Conservation (phyloP, 2,797 vertebrate species). For the Furcifer pardalis region DNA sequence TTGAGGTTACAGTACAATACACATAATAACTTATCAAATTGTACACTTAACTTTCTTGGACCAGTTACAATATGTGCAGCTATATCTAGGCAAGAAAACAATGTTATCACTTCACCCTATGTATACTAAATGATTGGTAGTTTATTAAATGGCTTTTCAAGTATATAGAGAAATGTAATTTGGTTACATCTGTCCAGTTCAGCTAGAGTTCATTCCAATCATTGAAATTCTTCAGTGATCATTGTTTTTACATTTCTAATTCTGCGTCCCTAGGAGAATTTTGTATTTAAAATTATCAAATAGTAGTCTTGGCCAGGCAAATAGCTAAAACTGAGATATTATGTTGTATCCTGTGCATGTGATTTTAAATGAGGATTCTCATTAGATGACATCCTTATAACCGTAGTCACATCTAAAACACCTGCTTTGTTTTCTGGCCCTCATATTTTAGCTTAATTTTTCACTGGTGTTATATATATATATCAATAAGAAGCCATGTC, state of each 20-base stretch:
- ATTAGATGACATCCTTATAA: background rate
- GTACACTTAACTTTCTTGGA: conserved; percentile 52
- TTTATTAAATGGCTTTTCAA: conserved; percentile 22
- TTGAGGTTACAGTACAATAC: conserved; percentile 10
- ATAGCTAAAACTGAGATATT: background rate
- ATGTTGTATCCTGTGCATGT: background rate
- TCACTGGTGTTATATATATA: conserved; percentile 32
- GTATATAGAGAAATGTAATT: background rate
- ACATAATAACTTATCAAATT: conserved; percentile 30
- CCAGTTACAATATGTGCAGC: conserved; percentile 54
- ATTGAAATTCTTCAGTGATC: background rate
- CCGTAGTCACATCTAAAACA: background rate
- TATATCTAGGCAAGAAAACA: conserved; percentile 34
- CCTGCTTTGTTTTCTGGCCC: background rate
- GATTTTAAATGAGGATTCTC: background rate
- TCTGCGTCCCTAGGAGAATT: background rate
- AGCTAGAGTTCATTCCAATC: background rate
- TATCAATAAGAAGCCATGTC: conserved; percentile 15
- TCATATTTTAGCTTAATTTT: conserved; percentile 3
- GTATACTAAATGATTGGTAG: background rate
- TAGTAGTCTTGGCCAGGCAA: background rate
- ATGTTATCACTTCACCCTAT: background rate
- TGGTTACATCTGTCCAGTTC: conserved; percentile 10
- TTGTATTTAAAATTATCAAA: background rate
- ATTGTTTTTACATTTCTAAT: conserved; percentile 21